phyloP scores from a whole-genome alignment of 30 jellyfish, hydroid and myxozoan species.

The Hydra vulgaris region DNA sequence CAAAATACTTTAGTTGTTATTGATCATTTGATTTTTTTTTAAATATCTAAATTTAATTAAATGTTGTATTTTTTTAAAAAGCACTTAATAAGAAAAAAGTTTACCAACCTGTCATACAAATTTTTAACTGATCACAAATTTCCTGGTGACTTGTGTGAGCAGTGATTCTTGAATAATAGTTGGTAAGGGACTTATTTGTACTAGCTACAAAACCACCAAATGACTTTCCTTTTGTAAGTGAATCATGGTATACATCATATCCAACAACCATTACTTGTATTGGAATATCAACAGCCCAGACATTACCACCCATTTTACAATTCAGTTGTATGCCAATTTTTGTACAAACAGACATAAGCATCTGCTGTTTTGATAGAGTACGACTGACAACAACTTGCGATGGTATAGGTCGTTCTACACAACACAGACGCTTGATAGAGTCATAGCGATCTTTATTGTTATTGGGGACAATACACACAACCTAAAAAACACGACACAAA shows the following conservation, averaged over 20 bases:
- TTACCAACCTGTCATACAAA: slow-evolving; percentile 78
- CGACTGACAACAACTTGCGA: slow-evolving; percentile 88
- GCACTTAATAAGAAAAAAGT: neutral
- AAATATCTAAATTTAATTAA: no score
- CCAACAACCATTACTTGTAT: slow-evolving; percentile 94
- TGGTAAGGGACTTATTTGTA: slow-evolving; percentile 49
- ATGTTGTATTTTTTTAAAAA: no score
- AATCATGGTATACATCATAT: slow-evolving; percentile 94
- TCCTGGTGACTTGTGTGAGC: slow-evolving; percentile 68
- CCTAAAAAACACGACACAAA: slow-evolving; percentile 42
- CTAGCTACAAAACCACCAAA: slow-evolving; percentile 94
- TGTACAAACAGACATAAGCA: slow-evolving; percentile 89
- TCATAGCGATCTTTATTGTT: slow-evolving; percentile 91
- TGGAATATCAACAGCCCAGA: slow-evolving; percentile 92
- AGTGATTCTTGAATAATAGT: slow-evolving; percentile 69
- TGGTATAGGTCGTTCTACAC: slow-evolving; percentile 92
- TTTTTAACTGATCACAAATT: slow-evolving; percentile 59
- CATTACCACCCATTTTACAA: slow-evolving; percentile 97
- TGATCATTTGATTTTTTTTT: no score
- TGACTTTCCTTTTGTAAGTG: slow-evolving; percentile 82
- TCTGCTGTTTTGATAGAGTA: slow-evolving; percentile 76
- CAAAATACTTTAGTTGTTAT: neutral
- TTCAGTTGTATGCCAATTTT: slow-evolving; percentile 93
- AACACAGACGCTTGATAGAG: slow-evolving; percentile 74
- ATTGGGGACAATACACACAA: slow-evolving; percentile 81